Evolutionary conservation across 1,140 invertebrate species (phyloP).

Genomic region (Xylocopa sonorina): DNA sequence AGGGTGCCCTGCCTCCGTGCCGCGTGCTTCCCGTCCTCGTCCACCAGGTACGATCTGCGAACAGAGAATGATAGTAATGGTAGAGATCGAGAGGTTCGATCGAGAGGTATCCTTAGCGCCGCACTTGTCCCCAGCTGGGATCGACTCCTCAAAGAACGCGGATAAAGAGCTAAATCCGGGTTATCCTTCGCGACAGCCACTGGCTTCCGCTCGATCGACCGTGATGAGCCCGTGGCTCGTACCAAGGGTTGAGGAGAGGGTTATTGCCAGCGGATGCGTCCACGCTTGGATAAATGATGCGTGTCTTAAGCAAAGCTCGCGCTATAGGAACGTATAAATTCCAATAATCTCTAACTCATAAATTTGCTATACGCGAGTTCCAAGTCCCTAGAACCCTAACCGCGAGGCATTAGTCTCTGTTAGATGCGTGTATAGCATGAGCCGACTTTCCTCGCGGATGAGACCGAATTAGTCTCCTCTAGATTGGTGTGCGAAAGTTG

Average conservation of each 20-base stretch:
- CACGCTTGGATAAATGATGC: no score
- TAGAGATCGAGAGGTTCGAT: not conserved
- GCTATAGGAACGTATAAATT: no score
- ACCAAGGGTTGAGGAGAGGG: constrained; percentile 34
- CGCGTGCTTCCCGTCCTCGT: constrained; percentile 8
- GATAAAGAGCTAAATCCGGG: constrained; percentile 30
- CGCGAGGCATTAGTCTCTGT: not conserved
- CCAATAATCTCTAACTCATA: no score
- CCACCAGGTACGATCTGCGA: constrained; percentile 49
- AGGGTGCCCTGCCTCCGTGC: constrained; percentile 21
- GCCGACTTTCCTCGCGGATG: not conserved
- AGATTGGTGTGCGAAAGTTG: not conserved
- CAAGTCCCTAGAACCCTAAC: no score
- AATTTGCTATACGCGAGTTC: no score
- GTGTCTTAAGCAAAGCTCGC: no score
- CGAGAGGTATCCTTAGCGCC: not conserved
- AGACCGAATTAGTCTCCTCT: not conserved
- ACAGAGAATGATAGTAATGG: constrained; percentile 5
- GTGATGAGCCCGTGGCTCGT: constrained; percentile 45
- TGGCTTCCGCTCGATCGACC: constrained; percentile 60
- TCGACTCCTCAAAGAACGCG: constrained; percentile 7
- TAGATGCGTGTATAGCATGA: not conserved
- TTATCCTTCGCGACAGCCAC: constrained; percentile 62
- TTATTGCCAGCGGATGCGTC: constrained; percentile 22
- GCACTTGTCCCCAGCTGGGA: not conserved